Percentiles rank a stretch among this genome's conserved stretches.
Evolutionary conservation across 2,113 vertebrate species (phyloP).

Genomic region (Neogobius melanostomus): DNA sequence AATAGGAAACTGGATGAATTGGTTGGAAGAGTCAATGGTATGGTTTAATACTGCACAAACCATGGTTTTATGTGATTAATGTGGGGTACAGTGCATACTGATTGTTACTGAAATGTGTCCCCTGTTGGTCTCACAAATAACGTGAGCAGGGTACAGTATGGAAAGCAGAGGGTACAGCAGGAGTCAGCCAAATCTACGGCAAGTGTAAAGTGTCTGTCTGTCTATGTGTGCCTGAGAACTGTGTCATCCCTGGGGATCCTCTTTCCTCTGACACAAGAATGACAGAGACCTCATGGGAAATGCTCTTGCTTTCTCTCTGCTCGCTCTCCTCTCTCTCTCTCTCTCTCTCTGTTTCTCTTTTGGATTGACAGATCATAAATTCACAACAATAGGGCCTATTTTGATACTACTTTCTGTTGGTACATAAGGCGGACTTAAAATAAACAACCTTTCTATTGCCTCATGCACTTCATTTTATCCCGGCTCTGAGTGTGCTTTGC

Average conservation of each 20-base stretch:
- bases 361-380: conserved; percentile 69
- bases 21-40: conserved; percentile 9
- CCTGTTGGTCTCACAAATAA: conserved; percentile 38
- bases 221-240: conserved; percentile 62
- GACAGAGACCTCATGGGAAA: conserved; percentile 67
- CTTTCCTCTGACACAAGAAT: conserved; percentile 64
- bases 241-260: conserved; percentile 59
- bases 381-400: conserved; percentile 70
- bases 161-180: conserved; percentile 32
- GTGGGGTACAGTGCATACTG: conserved; percentile 49
- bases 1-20: conserved; percentile 29
- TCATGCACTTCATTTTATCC: conserved; percentile 56
- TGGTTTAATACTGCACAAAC: conserved; percentile 36
- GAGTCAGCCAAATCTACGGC: conserved; percentile 35
- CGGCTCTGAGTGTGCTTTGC: conserved; percentile 48
- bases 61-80: conserved; percentile 44
- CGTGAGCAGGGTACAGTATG: conserved; percentile 25
- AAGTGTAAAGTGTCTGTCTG: conserved; percentile 65
- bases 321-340: conserved; percentile 49
- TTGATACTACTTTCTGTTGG: conserved; percentile 68
- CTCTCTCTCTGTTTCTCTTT: conserved; percentile 55
- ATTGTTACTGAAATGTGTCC: conserved; percentile 56
- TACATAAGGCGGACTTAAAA: conserved; percentile 72
- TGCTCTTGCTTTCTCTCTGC: conserved; percentile 43
- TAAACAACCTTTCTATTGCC: conserved; percentile 72